A percentile compares a stretch with the other conserved stretches of the same genome.
Conservation (phyloP, 2,888 invertebrate species). For the Troglohyphantes excavatus region DNA sequence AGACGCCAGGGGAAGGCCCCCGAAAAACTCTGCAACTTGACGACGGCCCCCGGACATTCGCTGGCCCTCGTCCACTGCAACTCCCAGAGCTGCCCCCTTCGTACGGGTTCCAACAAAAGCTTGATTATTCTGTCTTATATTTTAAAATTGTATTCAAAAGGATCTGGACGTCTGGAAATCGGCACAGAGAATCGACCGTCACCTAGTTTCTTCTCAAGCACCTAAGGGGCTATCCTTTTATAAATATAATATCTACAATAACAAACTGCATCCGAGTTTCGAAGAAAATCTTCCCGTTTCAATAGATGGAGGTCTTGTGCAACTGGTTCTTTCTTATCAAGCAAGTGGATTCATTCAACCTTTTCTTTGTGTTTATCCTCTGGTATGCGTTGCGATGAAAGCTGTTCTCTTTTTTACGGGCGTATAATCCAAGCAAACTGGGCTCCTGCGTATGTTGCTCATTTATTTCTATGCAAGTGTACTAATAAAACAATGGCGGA, state of each 20-base stretch:
- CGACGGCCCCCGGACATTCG: background rate
- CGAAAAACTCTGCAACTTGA: background rate
- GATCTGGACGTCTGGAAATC: background rate
- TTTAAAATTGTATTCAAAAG: background rate
- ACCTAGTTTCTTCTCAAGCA: no score
- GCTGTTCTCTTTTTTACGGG: background rate
- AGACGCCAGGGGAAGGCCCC: no score
- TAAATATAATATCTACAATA: no score
- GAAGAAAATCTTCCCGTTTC: no score
- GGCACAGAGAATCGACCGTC: background rate
- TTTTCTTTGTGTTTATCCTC: background rate
- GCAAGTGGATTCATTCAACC: no score
- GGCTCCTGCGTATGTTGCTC: background rate
- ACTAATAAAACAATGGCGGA: background rate
- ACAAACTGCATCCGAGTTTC: no score
- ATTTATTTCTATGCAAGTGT: background rate
- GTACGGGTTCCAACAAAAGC: background rate
- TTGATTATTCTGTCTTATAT: background rate
- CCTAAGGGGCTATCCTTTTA: no score
- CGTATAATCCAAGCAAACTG: background rate
- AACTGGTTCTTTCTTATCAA: no score
- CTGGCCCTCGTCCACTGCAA: background rate
- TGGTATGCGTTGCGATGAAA: background rate
- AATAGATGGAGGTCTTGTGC: no score
- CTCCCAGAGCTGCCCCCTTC: conserved; percentile 9